Base-by-base conservation (phyloP, 2,888 invertebrate genomes). In the Neria commutata region DNA sequence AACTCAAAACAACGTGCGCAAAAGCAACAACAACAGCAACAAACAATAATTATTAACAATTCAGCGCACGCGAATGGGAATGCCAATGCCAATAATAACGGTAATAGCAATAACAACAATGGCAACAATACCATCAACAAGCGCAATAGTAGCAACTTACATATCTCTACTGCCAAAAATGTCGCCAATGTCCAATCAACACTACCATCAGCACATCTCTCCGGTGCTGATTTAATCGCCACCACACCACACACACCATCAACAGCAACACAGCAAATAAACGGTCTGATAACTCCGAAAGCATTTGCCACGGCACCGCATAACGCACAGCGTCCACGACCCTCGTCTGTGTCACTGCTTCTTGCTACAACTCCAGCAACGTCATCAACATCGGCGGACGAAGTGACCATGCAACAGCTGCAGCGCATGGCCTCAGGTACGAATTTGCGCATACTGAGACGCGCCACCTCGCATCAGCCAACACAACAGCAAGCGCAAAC, bases 391-490 rank as follows among this genome's bases (percentile, higher is more conserved):
- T 26, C 50, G 11, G 4, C 16, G 23, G 48, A 14, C 23, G 40
- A 48, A 49, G 63, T 54, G 54, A 65, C 68, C 23, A 56, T 68
- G 53, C 68, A 68, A 17, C 37, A 73, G 66, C 37, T 73, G 60
- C 69, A 75, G 40, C 77, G 77, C 56, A 76, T 78, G 76, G 68
- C 74, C 45, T 77, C 78, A 6, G 77, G 73, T 25, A 75, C 74
- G 23, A 76, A 77, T 65, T 68, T 77, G 61, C 72, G 74, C 42
- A 70, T 72, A 56, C 59, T 77, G 5, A 73, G 73, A 49, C 69
- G 73, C 33, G 65, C 72, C 21, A 74, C 71, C 56, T 73, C 74
- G 23, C 71, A 73, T 51, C 74, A 76, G 56, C 66, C 70, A 53
- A 48, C 61, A 54, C 56, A 58, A 23, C 55, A 62, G 54, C 65